Conservation (phyloP, 2,888 invertebrate genomes). For the Danaus chrysippus region DNA sequence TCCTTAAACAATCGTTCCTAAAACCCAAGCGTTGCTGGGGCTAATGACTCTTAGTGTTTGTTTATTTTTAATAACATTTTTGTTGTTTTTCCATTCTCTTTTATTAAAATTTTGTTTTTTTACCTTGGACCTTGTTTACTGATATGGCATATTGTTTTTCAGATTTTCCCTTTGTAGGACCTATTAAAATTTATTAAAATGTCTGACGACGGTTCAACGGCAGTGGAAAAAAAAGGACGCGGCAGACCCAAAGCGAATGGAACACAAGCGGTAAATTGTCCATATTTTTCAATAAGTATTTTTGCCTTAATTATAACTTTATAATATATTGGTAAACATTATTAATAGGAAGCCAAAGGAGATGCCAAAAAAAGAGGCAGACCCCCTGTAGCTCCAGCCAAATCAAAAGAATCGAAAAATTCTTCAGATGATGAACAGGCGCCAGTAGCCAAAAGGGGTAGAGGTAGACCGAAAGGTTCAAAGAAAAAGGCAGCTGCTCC, state of each 20-base stretch:
- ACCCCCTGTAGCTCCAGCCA: conserved; percentile 61
- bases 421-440: conserved; percentile 76
- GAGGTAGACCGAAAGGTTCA: conserved; percentile 77
- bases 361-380: conserved; percentile 73
- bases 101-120: conserved; percentile 9
- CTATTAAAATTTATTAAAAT: conserved; percentile 49
- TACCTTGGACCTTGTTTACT: too few relatives aligned
- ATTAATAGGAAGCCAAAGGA: conserved; percentile 66
- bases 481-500: conserved; percentile 72
- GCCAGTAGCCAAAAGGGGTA: conserved; percentile 74
- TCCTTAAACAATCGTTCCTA: conserved; percentile 15
- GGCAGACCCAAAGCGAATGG: conserved; percentile 76
- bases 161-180: conserved; percentile 46
- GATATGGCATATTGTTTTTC: conserved; percentile 36
- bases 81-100: conserved; percentile 15
- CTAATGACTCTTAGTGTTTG: conserved; percentile 50
- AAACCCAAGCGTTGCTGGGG: conserved; percentile 44
- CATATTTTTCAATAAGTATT: conserved; percentile 6
- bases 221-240: conserved; percentile 75
- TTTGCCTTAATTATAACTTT: conserved; percentile 10
- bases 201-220: conserved; percentile 77
- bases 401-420: conserved; percentile 75
- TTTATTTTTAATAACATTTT: conserved; percentile 37
- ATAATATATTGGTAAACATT: conserved; percentile 14
- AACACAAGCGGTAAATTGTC: conserved; percentile 60